Base-by-base conservation (phyloP, 2,888 invertebrate genomes). In the Leptogaster cylindrica region DNA sequence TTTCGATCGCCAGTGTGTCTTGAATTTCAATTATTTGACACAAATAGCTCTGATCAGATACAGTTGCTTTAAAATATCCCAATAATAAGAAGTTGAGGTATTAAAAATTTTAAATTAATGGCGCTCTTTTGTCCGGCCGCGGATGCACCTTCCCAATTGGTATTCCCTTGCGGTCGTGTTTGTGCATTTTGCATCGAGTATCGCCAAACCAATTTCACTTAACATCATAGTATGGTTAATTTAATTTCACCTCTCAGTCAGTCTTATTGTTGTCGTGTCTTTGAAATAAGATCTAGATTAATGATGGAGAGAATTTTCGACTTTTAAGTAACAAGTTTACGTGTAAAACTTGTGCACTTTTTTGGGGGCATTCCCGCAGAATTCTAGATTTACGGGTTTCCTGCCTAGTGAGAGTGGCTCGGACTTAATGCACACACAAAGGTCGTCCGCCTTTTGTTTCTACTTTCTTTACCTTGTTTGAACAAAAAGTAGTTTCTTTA, bases 21-120 rank as follows among this genome's bases (percentile, higher is more conserved):
- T 50, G 64, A 65, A 65, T 65, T 50, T 65, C 20, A 65, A 65
- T 65, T 25, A 50, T 36, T 65, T 65, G 64, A 65, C 64, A 65
- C 50, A 65, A 65, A 65, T 65, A 65, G 50, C 64, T 65, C 50
- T 65, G 20, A 20, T 16, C 23, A 4, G 4, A 16, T 14, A 6
- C 58, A 20, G 39, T 39, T 58, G 23, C 23, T 16, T 58, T 39
- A 52, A 52, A 39, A 12, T 36, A 18, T 33, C 55, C 55, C 33
- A 50, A 25, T 16, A 39, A 36, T 8, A 4, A 55, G 12, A 20
- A 36, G 12, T 23, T n/a, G 20, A 23, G 36, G 25, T 18, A 51
- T 16, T 51, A 51, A 51, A 51, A 31, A 52, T 33, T 18, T 16
- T 39, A 14, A 58, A 58, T 58, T 58, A 7, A 51, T 12, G 7